Evolutionary conservation across 2,888 invertebrate species (phyloP).

Genomic region (Lordiphosa fenestrarum): DNA sequence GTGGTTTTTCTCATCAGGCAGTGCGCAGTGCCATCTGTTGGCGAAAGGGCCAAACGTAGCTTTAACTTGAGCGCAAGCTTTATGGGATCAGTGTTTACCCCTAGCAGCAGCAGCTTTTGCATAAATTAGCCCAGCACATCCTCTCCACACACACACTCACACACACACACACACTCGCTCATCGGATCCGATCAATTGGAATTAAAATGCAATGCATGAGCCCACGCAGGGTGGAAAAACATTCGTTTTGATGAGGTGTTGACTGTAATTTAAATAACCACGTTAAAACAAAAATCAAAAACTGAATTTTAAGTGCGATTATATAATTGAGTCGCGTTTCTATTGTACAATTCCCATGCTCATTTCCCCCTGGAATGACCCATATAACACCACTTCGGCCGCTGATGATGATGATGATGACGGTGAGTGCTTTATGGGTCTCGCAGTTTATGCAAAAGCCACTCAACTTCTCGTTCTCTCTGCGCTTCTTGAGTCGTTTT

Average conservation of each 20-base stretch:
- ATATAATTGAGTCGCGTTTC: slow-evolving; percentile 52
- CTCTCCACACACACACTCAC: slow-evolving; percentile 28
- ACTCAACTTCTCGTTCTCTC: slow-evolving; percentile 49
- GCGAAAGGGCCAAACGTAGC: slow-evolving; percentile 41
- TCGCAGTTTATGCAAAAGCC: slow-evolving; percentile 53
- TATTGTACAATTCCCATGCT: slow-evolving; percentile 36
- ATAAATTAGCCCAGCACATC: slow-evolving; percentile 35
- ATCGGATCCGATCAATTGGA: slow-evolving; percentile 12
- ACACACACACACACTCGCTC: slow-evolving; percentile 19
- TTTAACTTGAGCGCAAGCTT: slow-evolving; percentile 45
- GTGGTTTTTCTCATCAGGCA: slow-evolving; percentile 5
- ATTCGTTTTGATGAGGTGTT: slow-evolving; percentile 73
- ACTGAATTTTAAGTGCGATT: slow-evolving; percentile 44
- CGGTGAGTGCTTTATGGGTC: slow-evolving; percentile 62
- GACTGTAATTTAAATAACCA: slow-evolving; percentile 67
- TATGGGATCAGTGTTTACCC: slow-evolving; percentile 46
- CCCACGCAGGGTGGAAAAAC: slow-evolving; percentile 55
- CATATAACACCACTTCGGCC: slow-evolving; percentile 69
- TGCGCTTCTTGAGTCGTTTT: slow-evolving; percentile 37
- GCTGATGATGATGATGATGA: slow-evolving; percentile 24
- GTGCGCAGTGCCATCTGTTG: slow-evolving; percentile 56
- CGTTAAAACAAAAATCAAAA: slow-evolving; percentile 32
- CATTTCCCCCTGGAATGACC: slow-evolving; percentile 79
- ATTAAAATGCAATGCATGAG: slow-evolving; percentile 55
- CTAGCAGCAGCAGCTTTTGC: slow-evolving; percentile 14